Base-by-base conservation (phyloP, 1,140 invertebrate genomes). In the Bombus superbus region DNA sequence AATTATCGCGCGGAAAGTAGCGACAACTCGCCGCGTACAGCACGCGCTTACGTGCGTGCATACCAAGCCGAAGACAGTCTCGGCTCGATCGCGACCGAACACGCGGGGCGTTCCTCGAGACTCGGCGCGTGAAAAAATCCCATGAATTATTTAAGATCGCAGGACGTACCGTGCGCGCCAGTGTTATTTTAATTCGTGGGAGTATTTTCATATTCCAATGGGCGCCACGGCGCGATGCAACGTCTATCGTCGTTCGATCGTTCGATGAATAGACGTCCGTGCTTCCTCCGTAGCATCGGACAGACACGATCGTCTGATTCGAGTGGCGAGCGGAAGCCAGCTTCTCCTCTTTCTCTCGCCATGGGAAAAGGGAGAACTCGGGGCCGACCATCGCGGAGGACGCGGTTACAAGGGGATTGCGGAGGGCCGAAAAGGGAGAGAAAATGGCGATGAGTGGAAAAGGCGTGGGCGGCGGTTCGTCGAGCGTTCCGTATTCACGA, bases 131-230 rank as follows among this genome's bases (percentile, higher is more conserved):
- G 86, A 83, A 89, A 90, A 88, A 80, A 88, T 32, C 81, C 84
- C 87, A 93, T 93, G 92, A 92, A 93, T 93, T 92, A 93, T 92
- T 93, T 90, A 92, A 92, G 89, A 87, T 92, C 87, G 86, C 73
- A 68, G 66, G 47, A 77, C 71, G 71, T 69, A 69, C 78, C 73
- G 57, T 84, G 83, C 57, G 64, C 42, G 88, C 85, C 90, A 86
- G 88, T 93, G 92, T 93, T 93, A 93, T 93, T 93, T 93, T 92
- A 92, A 92, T 93, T 92, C 88, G 85, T 84, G 78, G 89, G 40
- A 86, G 89, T 91, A 92, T 93, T 93, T 93, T 93, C 91, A 92
- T 92, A 93, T 93, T 93, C 92, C 88, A 92, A 91, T 89, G 89
- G 83, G 71, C 59, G 84, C 81, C 76, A 69, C 68, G 64, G n/a